These are phyloP conservation scores for Nesospiza acunhae DNA, from an alignment of 2,113 vertebrate species.

Conservation along the genomic window DNA sequence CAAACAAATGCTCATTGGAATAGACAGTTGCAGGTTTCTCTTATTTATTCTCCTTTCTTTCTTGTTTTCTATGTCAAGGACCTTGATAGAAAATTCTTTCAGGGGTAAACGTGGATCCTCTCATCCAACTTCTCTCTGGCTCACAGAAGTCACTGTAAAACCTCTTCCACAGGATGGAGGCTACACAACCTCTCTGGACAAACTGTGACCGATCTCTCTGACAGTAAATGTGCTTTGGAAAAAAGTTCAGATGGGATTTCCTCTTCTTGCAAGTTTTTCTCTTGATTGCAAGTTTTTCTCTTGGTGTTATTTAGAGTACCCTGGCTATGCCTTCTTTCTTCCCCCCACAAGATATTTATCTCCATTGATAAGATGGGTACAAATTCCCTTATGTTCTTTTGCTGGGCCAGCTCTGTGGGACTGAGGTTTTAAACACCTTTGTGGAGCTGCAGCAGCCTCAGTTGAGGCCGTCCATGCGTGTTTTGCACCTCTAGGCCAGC, in stretches of 20 bases:
- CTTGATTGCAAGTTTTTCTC: too few species aligned
- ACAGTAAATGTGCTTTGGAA: not conserved
- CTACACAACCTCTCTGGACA: not conserved
- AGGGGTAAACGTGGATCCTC: not conserved
- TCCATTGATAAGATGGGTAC: not conserved
- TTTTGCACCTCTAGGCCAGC: not conserved
- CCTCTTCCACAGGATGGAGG: not conserved
- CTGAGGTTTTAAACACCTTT: not conserved
- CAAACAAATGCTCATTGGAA: not conserved
- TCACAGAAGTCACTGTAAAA: not conserved
- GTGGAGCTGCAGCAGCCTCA: not conserved
- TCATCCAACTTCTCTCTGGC: not conserved
- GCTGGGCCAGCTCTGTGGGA: not conserved
- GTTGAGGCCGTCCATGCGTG: not conserved
- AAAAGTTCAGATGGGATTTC: not conserved
- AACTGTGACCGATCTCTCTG: not conserved
- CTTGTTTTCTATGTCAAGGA: not conserved
- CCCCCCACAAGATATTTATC: not conserved
- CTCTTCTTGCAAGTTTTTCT: not conserved
- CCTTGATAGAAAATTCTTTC: not conserved
- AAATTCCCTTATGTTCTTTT: not conserved
- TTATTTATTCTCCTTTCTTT: not conserved
- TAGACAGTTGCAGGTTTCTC: not conserved
- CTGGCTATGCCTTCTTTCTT: not conserved
- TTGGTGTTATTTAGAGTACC: rapidly evolving